Conservation (phyloP, 2,888 invertebrate species). For the Heliconius erato region DNA sequence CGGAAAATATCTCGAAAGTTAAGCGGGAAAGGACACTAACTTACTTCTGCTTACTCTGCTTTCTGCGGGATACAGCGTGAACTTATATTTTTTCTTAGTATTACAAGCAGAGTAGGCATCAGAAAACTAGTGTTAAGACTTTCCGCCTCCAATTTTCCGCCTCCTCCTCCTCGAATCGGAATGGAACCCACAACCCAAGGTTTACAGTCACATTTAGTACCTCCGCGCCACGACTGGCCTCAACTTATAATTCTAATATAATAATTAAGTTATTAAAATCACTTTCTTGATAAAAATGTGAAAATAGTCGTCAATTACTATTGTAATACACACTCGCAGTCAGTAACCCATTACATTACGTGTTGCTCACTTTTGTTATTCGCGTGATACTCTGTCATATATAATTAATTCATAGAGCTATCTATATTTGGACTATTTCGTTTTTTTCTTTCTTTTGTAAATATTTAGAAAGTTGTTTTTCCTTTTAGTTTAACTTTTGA, state of each 20-base stretch:
- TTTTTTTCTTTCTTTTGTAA: not conserved
- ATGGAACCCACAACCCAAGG: no score
- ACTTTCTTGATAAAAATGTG: conserved; percentile 29
- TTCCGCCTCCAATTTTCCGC: no score
- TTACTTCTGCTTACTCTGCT: no score
- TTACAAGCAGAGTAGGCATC: no score
- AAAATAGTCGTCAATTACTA: conserved; percentile 6
- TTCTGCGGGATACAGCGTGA: no score
- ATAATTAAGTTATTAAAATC: not conserved
- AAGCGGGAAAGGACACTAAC: no score
- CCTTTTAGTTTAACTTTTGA: not conserved
- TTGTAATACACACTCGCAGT: not conserved
- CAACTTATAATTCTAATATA: not conserved
- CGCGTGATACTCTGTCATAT: conserved; percentile 17
- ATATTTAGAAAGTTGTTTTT: conserved; percentile 17
- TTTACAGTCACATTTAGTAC: no score
- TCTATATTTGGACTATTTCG: conserved; percentile 9
- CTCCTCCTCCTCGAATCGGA: no score
- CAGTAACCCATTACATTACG: conserved; percentile 21
- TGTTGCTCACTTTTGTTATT: conserved; percentile 11
- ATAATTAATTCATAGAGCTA: conserved; percentile 19
- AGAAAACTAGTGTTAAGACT: no score
- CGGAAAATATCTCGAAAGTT: no score
- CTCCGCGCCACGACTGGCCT: no score
- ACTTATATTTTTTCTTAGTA: no score